Base-by-base conservation (phyloP, 2,797 vertebrate species). In the Schizopygopsis pylzovi region DNA sequence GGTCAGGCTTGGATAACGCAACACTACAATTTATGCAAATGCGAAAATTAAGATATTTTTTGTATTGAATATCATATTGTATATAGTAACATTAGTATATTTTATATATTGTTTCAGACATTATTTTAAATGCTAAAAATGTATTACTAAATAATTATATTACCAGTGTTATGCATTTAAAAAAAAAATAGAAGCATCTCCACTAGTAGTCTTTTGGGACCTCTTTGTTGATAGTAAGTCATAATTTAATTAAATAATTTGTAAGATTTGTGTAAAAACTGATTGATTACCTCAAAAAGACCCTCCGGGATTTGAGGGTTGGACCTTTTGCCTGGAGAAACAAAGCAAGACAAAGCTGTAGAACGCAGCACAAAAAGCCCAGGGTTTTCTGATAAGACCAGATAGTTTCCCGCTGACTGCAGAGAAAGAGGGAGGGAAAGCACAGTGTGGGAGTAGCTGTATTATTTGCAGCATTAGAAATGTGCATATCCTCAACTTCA, bases 361-460 rank as follows among this genome's bases (percentile, higher is more conserved):
- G 39, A 45, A 8, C 3, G 76, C n/a, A 86, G 85, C 56, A 90
- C 68, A 52, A 73, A 84, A 68, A 89, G 82, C 84, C 67, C 59
- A 70, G 0, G 37, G 47, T 73, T 73, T 79, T 43, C 52, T 76
- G 59, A 84, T 88, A 85, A 77, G 78, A 88, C 87, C 87, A 37
- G 52, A 59, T 39, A 4, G 20, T 33, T 83, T 37, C 54, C 52
- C 13, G 76, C 79, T 82, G 71, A 78, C 76, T 43, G 54, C 49
- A 65, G 37, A 56, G 52, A 78, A 73, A 89, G 85, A 86, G 85
- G 87, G 63, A 82, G 72, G 86, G 79, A 87, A 85, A 87, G 88
- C 67, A 22, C 52, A 43, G 78, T 70, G 82, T 84, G 39, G 56
- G 68, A 67, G 81, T 81, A 49, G 47, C 70, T 61, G 79, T 63